Percentiles rank a stretch among this genome's conserved stretches.
phyloP scores from a whole-genome alignment of 1,140 invertebrate species.

The Drosophila truncata region DNA sequence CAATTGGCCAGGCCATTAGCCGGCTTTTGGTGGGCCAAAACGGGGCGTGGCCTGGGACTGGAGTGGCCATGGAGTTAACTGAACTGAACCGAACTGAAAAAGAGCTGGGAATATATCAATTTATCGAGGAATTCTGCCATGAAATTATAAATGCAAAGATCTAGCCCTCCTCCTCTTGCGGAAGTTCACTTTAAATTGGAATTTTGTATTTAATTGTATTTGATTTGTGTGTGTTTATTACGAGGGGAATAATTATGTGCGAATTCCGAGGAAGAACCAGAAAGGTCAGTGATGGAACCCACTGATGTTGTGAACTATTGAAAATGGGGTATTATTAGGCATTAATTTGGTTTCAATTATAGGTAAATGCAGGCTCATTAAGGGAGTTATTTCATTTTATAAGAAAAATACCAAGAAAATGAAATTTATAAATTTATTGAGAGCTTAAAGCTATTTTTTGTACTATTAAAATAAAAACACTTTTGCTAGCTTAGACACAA shows the following conservation, averaged over 20 bases:
- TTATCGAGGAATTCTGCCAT: conserved; percentile 71
- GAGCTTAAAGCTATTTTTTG: neutral
- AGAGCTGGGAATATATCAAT: conserved; percentile 41
- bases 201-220: conserved; percentile 25
- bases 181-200: conserved; percentile 30
- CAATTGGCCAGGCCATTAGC: conserved; percentile 75
- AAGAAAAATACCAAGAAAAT: neutral
- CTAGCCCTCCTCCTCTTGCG: conserved; percentile 12
- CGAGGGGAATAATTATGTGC: conserved; percentile 9
- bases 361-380: neutral
- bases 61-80: conserved; percentile 37
- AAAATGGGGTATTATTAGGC: neutral
- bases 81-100: conserved; percentile 12
- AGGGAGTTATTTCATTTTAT: neutral
- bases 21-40: conserved; percentile 42
- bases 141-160: conserved; percentile 54
- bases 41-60: conserved; percentile 51
- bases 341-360: neutral
- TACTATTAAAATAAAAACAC: neutral
- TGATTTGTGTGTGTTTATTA: conserved; percentile 22
- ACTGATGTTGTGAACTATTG: conserved; percentile 10
- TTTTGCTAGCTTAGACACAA: too few relatives aligned
- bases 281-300: conserved; percentile 17
- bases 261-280: conserved; percentile 1
- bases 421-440: neutral